Conservation (phyloP, 1,140 invertebrate species). For the Prorops nasuta region DNA sequence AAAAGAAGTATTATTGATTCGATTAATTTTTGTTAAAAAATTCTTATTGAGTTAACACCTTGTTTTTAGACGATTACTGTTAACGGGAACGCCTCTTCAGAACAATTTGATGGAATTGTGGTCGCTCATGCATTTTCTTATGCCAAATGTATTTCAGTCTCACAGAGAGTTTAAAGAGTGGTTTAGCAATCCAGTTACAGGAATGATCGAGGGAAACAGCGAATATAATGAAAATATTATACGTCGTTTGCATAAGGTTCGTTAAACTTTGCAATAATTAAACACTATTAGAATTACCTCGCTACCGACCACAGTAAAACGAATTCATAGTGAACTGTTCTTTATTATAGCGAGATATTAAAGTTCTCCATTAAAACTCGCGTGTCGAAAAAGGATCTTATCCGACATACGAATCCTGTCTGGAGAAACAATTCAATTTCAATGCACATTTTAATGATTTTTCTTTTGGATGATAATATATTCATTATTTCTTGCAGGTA, state of each 20-base stretch:
- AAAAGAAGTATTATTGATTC: not conserved
- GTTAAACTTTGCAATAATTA: slow-evolving; percentile 6
- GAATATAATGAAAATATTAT: slow-evolving; percentile 95
- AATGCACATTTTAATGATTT: slow-evolving; percentile 1
- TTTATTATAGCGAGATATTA: slow-evolving; percentile 38
- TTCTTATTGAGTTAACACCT: slow-evolving; percentile 16
- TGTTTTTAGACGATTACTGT: slow-evolving; percentile 74
- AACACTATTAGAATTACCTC: slow-evolving; percentile 17
- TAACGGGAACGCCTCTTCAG: slow-evolving; percentile 98
- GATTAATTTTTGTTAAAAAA: slow-evolving; percentile 6
- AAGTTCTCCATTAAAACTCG: slow-evolving; percentile 48
- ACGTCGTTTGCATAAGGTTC: slow-evolving; percentile 91
- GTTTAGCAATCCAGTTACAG: slow-evolving; percentile 98
- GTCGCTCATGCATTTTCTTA: slow-evolving; percentile 99
- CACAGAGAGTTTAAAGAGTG: slow-evolving; percentile 97
- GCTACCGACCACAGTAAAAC: slow-evolving; percentile 36
- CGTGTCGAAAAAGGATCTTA: slow-evolving; percentile 31
- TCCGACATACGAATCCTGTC: slow-evolving; percentile 47
- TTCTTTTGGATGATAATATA: not conserved
- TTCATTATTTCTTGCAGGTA: slow-evolving; percentile 64
- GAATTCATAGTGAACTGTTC: slow-evolving; percentile 20
- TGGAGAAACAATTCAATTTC: slow-evolving; percentile 39
- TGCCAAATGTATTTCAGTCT: slow-evolving; percentile 99
- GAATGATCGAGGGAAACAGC: slow-evolving; percentile 96
- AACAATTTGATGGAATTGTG: slow-evolving; percentile 99